A percentile compares a stretch with the other conserved stretches of the same genome.
These are phyloP conservation scores for Herpailurus yagouaroundi DNA, from an alignment of 2,113 vertebrate species.

Conservation along the genomic window DNA sequence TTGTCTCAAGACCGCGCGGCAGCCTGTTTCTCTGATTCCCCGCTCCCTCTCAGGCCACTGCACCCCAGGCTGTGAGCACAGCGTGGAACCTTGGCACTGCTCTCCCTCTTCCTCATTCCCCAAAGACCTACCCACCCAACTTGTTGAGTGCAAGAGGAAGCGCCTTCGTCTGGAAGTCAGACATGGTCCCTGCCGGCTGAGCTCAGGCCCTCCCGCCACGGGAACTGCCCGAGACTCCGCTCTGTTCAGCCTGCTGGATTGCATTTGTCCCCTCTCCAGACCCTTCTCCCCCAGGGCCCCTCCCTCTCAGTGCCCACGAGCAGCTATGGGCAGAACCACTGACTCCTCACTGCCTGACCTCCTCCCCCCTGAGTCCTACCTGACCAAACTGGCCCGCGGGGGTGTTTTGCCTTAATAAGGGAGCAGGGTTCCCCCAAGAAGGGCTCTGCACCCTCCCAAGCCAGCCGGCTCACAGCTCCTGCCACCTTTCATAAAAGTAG, in stretches of 20 bases:
- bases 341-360: background rate
- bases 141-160: background rate
- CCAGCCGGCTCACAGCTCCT: too few relatives aligned
- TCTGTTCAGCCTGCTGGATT: background rate
- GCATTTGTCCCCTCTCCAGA: background rate
- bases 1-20: background rate
- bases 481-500: background rate
- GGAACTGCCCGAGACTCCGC: rapidly evolving
- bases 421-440: background rate
- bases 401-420: background rate
- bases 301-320: background rate
- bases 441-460: background rate
- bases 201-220: rapidly evolving
- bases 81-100: background rate
- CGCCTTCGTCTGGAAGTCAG: background rate
- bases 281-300: background rate
- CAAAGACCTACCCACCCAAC: background rate
- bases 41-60: background rate
- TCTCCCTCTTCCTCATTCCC: background rate
- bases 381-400: background rate
- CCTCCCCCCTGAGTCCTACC: background rate
- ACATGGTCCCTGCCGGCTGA: background rate
- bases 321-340: background rate
- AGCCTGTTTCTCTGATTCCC: background rate
- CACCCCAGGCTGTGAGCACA: background rate